These are phyloP conservation scores for Menidia menidia DNA, from an alignment of 2,797 vertebrate genomes.

Conservation along the genomic window DNA sequence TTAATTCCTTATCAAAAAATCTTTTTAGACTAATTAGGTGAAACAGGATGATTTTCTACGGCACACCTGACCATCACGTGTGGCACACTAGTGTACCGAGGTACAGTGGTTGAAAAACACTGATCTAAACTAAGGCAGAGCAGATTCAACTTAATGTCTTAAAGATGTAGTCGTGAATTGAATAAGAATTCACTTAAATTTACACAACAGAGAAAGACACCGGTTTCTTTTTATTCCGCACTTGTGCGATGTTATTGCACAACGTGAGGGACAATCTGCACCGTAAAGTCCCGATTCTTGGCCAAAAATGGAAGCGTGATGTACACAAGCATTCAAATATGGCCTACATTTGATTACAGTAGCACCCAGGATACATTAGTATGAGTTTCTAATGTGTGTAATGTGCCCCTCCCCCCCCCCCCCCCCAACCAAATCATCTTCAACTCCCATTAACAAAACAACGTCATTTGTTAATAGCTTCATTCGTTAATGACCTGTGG, in stretches of 20 bases:
- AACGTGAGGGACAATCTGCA: slow-evolving; percentile 29
- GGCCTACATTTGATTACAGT: slow-evolving; percentile 58
- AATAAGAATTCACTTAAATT: no score
- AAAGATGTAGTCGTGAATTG: no score
- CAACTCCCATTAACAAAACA: slow-evolving; percentile 61
- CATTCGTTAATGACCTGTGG: slow-evolving; percentile 35
- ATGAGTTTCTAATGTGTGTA: slow-evolving; percentile 55
- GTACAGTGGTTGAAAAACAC: no score
- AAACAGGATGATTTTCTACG: no score
- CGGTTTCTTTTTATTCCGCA: slow-evolving; percentile 5
- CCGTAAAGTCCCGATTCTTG: slow-evolving; percentile 21
- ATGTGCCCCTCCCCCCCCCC: slow-evolving; percentile 54
- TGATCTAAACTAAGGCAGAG: no score
- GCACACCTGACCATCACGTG: no score
- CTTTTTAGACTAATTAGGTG: no score
- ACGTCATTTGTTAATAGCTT: slow-evolving; percentile 35
- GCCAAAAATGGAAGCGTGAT: slow-evolving; percentile 33
- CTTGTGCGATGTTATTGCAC: slow-evolving; percentile 19
- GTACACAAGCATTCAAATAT: slow-evolving; percentile 64
- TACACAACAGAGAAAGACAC: no score
- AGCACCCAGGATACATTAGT: slow-evolving; percentile 54
- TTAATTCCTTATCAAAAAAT: no score
- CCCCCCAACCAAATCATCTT: slow-evolving; percentile 47
- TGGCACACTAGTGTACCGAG: no score
- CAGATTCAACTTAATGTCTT: no score